Evolutionary conservation across 1,140 invertebrate genomes (phyloP).

Genomic region (Euschistus heros): DNA sequence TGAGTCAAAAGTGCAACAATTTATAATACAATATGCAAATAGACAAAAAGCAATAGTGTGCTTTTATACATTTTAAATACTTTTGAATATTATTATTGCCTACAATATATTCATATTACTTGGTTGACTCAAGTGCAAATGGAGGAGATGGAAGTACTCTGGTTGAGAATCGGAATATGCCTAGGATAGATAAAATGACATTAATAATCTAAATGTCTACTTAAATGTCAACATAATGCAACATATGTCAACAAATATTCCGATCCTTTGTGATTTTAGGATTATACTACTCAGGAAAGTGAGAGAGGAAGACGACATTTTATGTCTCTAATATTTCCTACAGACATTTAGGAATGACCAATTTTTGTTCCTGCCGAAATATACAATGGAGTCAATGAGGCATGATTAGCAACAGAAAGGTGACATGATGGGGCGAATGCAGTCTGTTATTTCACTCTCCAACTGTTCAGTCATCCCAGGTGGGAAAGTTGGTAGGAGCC

Average conservation of each 20-base stretch:
- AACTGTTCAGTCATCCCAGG: conserved; percentile 41
- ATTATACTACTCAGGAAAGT: neutral
- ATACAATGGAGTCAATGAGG: too few species aligned
- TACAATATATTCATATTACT: neutral
- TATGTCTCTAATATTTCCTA: neutral
- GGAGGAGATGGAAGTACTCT: neutral
- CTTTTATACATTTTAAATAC: conserved; percentile 1
- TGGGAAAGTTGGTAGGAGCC: conserved; percentile 37
- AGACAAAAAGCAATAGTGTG: neutral
- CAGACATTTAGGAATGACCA: neutral
- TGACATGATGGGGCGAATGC: neutral
- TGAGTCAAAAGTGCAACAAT: neutral
- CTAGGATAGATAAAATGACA: too few species aligned
- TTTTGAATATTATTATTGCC: conserved; percentile 3
- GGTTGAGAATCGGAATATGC: neutral
- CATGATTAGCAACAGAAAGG: neutral
- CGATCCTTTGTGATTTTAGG: too few species aligned
- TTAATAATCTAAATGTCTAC: too few species aligned
- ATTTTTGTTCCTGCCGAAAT: neutral
- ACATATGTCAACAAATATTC: too few species aligned
- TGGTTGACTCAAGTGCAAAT: neutral
- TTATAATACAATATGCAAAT: conserved; percentile 5
- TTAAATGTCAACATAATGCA: too few species aligned
- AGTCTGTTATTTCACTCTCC: neutral
- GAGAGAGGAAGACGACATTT: neutral